Evolutionary conservation across 1,140 invertebrate genomes (phyloP), one percentile per base, ranked within the genome.

Genomic region (Oryzaephilus surinamensis): DNA sequence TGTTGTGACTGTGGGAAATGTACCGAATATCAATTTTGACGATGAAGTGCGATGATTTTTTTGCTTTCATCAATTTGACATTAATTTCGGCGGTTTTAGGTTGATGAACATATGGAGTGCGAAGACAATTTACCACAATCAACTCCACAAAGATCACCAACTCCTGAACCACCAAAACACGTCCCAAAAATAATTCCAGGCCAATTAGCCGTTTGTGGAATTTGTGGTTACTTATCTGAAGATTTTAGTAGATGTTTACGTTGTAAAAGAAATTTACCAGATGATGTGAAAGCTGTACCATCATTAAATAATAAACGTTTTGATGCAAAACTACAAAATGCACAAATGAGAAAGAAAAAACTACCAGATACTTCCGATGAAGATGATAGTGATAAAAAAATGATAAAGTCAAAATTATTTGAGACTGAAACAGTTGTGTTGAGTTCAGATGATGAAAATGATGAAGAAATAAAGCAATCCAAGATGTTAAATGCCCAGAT

Each of bases 221-320:
- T 68, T 39, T 86, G 82, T 52, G 81, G 81, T 13, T 76, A 78
- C 46, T 72, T 74, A 28, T 79, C 79, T 10, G 65, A 69, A 48
- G 76, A 83, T 56, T 82, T 84, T 55, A 78, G 74, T 52, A 71
- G 69, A 29, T 86, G 82, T 58, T 65, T 76, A 56, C 69, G 81
- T 54, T 81, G 73, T 59, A 62, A 58, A 45, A 64, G 57, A 44
- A 69, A 66, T 60, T 45, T 74, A 13, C 62, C 65, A 5, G 65
- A 69, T n/a, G 60, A 69, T 47, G 64, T 68, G 1, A 73, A 72
- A 54, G 53, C 62, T 0, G 56, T 70, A 41, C 47, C 60, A 50
- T 32, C 50, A 27, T n/a, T 5, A 14, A 32, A 29, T 23, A 37
- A 30, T 26, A n/a, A n/a, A 29, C 27, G 27, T 12, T 5, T 4